phyloP scores from a whole-genome alignment of 2,888 invertebrate species.

The Conops quadrifasciatus region DNA sequence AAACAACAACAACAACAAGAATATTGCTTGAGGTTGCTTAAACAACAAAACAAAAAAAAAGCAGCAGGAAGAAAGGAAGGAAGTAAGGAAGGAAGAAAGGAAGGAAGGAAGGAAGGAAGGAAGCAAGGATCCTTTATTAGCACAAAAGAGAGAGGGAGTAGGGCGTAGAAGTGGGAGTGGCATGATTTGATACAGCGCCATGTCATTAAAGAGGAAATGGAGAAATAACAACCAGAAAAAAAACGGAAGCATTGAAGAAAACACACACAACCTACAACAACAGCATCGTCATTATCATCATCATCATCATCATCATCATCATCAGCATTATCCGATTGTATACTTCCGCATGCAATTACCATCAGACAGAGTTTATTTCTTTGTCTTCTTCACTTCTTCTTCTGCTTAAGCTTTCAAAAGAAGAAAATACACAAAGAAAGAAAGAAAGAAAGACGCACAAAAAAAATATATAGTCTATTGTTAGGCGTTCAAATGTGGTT shows the following conservation, averaged over 20 bases:
- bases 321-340: no score
- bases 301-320: no score
- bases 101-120: neutral
- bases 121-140: neutral
- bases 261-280: no score
- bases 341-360: neutral
- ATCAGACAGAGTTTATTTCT: constrained; percentile 7
- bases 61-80: neutral
- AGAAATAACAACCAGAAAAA: no score
- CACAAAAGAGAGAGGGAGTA: neutral
- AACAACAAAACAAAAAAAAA: neutral
- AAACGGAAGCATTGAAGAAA: no score
- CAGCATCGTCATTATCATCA: no score
- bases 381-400: neutral
- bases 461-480: constrained; percentile 27
- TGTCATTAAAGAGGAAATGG: no score
- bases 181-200: no score
- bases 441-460: no score
- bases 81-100: neutral
- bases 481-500: constrained; percentile 32
- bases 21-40: neutral
- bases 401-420: neutral
- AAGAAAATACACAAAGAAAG: constrained; percentile 1
- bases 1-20: neutral
- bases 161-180: no score